Base-by-base conservation (phyloP, 2,888 invertebrate genomes). In the Stenchaetothrips biformis region DNA sequence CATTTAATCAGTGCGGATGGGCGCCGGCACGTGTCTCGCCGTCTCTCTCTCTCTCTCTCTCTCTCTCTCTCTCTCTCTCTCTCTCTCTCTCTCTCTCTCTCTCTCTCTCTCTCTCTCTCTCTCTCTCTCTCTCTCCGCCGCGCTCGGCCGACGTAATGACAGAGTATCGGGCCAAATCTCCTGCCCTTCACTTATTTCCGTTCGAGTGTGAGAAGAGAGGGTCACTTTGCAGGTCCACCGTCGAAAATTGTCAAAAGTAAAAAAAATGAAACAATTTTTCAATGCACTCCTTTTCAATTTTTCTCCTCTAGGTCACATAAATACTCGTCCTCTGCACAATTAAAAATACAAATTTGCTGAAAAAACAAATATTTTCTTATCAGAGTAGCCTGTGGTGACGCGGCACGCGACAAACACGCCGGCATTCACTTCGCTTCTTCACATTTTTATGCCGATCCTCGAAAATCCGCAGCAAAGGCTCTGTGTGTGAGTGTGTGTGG, bases 381-480 rank as follows among this genome's bases (percentile, higher is more conserved):
- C 18, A 18, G 18, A 59, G 59, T 59, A 16, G 18, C 4, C 16
- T 59, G 59, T 6, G 59, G 59, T 37, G 37, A 37, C 37, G 37
- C 37, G 37, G 37, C 37, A 37, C 59, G 18, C 59, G 13, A 59
- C 18, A 59, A 16, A 59, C 59, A 18, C 59, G 59, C 59, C 16
- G 18, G 18, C 16, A 59, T 18, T 59, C 18, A 6, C 59, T 59
- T 37, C 37, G 37, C 37, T 37, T 37, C 37, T 59, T 59, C 59
- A 59, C 59, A 18, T 18, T 59, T 59, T 59, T 59, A 59, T 59
- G 59, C 59, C 59, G 59, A 59, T 59, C 59, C 59, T 59, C 59
- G 13, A 59, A 7, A 59, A 59, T 59, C 59, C 59, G 59, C 59
- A 13, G 59, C 59, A 59, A 59, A 59, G 59, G 13, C 37, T 16